Percentiles rank a stretch among this genome's conserved stretches.
phyloP scores from a whole-genome alignment of 2,797 vertebrate species.

The Syndactyla subalaris region DNA sequence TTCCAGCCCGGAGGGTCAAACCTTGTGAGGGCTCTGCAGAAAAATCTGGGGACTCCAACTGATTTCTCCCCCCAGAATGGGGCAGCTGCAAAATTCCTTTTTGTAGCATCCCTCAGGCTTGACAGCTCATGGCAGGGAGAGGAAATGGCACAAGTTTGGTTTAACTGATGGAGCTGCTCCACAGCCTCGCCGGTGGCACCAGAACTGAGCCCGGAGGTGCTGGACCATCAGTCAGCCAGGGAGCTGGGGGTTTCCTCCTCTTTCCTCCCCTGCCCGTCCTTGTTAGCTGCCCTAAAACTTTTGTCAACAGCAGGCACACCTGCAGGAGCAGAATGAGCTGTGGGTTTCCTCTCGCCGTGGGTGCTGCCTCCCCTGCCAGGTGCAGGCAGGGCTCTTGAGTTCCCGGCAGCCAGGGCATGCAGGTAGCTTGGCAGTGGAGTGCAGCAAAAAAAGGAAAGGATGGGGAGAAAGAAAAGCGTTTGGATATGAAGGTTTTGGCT shows the following conservation, averaged over 20 bases:
- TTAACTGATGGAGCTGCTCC: not conserved
- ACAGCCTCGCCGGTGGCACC: not conserved
- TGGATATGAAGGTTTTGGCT: not conserved
- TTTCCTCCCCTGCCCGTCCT: not conserved
- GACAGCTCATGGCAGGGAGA: rapidly evolving
- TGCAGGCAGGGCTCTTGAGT: not conserved
- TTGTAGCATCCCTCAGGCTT: not conserved
- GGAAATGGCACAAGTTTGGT: not conserved
- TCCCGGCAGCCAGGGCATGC: not conserved
- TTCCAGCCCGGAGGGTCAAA: not conserved
- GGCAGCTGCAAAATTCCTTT: not conserved
- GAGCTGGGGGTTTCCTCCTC: not conserved
- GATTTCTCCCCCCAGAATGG: not conserved
- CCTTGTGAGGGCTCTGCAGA: not conserved
- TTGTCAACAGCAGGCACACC: not conserved
- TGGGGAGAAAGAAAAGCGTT: not conserved
- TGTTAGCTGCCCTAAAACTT: not conserved
- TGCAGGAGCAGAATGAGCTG: not conserved
- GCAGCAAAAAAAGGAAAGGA: not conserved
- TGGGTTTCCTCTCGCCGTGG: not conserved
- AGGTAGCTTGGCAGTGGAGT: not conserved
- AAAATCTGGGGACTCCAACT: not conserved
- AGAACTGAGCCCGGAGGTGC: not conserved
- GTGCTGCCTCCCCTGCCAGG: not conserved
- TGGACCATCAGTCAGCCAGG: not conserved